Evolutionary conservation across 2,797 vertebrate species (phyloP).

Genomic region (Pachyuromys duprasi): DNA sequence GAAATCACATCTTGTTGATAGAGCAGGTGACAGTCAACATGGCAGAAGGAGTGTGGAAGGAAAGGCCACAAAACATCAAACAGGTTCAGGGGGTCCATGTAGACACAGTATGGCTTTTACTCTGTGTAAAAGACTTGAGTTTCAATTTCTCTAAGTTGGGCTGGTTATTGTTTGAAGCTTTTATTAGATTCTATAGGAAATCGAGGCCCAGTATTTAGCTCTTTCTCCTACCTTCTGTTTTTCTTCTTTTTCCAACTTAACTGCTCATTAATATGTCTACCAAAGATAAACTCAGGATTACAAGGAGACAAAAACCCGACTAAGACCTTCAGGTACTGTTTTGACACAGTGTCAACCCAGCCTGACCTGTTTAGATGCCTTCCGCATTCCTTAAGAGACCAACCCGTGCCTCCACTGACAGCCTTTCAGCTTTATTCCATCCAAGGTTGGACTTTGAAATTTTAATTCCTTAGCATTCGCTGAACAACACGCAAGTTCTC

Average conservation of each 20-base stretch:
- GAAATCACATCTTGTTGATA: neutral
- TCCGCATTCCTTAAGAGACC: neutral
- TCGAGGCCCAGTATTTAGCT: neutral
- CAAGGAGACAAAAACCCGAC: constrained; percentile 10
- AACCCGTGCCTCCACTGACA: neutral
- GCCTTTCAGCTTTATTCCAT: neutral
- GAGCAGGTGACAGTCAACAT: neutral
- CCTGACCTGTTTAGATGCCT: neutral
- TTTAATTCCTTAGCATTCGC: constrained; percentile 2
- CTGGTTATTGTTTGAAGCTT: neutral
- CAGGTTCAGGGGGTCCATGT: too few relatives aligned
- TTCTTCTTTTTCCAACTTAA: constrained; percentile 42
- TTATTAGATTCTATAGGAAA: constrained; percentile 27
- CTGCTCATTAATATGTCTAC: neutral
- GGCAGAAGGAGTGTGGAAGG: neutral
- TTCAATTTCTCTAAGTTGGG: neutral
- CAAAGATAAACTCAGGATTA: constrained; percentile 17
- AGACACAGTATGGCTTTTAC: too few relatives aligned
- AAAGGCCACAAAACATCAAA: neutral
- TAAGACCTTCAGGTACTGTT: constrained; percentile 14
- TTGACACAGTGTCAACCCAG: neutral
- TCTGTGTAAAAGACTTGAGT: neutral
- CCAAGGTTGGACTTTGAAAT: neutral
- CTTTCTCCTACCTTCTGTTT: neutral
- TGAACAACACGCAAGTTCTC: neutral